Percentiles rank a stretch among this genome's conserved stretches.
These are phyloP conservation scores for Gambusia holbrooki DNA, from an alignment of 2,113 vertebrate genomes.

Conservation along the genomic window DNA sequence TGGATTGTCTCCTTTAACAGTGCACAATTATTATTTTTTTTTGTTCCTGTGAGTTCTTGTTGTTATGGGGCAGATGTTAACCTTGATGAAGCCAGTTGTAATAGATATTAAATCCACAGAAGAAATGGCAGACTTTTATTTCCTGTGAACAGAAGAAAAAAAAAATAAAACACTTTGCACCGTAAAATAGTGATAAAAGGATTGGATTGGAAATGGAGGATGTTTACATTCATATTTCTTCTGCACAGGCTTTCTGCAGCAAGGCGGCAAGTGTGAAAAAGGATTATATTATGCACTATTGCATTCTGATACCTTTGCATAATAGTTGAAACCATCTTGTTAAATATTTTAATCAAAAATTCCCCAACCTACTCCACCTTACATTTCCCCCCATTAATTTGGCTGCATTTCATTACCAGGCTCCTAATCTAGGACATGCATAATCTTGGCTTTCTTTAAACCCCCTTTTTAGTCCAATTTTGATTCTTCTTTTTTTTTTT, in stretches of 20 bases:
- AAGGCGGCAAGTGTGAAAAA: conserved; percentile 36
- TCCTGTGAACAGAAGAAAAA: not conserved
- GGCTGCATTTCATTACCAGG: conserved; percentile 65
- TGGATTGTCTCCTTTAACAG: not conserved
- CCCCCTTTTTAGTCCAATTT: conserved; percentile 44
- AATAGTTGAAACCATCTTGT: conserved; percentile 47
- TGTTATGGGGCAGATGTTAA: not conserved
- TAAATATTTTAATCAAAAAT: conserved; percentile 67
- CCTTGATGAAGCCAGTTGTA: not conserved
- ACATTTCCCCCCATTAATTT: conserved; percentile 47
- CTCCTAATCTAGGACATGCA: conserved; percentile 69
- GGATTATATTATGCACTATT: conserved; percentile 50
- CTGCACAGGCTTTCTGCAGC: conserved; percentile 31
- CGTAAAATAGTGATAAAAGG: conserved; percentile 27
- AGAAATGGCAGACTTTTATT: not conserved
- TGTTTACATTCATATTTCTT: conserved; percentile 31
- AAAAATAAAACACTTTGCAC: conserved; percentile 13
- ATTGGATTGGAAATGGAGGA: conserved; percentile 41
- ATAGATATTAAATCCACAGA: conserved; percentile 2
- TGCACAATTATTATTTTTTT: not conserved
- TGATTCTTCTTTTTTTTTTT: conserved; percentile 10
- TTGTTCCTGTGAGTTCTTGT: not conserved
- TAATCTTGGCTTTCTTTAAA: conserved; percentile 68
- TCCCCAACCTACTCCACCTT: conserved; percentile 34
- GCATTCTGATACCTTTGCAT: conserved; percentile 47